These are phyloP conservation scores for Pasiphila rectangulata DNA, from an alignment of 2,888 invertebrate species.

Conservation along the genomic window DNA sequence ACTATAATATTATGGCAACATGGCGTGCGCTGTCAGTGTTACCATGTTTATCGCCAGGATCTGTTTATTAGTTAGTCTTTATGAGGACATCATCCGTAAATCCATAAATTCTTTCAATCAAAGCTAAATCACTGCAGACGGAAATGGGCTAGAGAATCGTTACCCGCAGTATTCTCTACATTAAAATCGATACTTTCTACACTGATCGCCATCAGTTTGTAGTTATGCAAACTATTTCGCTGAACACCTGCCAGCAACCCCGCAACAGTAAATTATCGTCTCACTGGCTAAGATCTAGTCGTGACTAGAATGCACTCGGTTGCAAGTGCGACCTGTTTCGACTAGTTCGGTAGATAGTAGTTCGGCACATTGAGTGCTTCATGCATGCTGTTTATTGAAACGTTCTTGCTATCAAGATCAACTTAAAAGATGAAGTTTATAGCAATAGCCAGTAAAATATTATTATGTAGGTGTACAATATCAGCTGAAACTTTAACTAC, in stretches of 20 bases:
- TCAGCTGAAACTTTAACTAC: too few relatives aligned
- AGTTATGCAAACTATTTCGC: conserved; percentile 40
- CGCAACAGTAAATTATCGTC: conserved; percentile 55
- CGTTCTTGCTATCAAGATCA: conserved; percentile 2
- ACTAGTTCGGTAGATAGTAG: conserved; percentile 31
- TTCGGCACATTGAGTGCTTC: too few relatives aligned
- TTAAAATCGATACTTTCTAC: not conserved
- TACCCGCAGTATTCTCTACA: too few relatives aligned
- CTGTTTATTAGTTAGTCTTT: too few relatives aligned
- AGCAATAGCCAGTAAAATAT: too few relatives aligned
- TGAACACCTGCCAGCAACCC: conserved; percentile 45
- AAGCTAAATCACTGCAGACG: not conserved
- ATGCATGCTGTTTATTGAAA: conserved; percentile 5
- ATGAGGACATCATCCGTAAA: too few relatives aligned
- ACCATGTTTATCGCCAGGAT: too few relatives aligned
- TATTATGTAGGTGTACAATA: too few relatives aligned
- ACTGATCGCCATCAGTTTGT: not conserved
- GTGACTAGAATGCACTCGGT: conserved; percentile 53
- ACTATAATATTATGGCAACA: too few relatives aligned
- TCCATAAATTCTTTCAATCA: not conserved
- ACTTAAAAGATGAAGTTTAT: too few relatives aligned
- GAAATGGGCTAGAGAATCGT: too few relatives aligned
- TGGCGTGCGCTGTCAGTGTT: too few relatives aligned
- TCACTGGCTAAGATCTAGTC: conserved; percentile 50
- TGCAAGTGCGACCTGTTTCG: conserved; percentile 29